Evolutionary conservation across 2,888 invertebrate species (phyloP), one percentile per base, ranked within the genome.

Genomic region (Quadroppia sp.): DNA sequence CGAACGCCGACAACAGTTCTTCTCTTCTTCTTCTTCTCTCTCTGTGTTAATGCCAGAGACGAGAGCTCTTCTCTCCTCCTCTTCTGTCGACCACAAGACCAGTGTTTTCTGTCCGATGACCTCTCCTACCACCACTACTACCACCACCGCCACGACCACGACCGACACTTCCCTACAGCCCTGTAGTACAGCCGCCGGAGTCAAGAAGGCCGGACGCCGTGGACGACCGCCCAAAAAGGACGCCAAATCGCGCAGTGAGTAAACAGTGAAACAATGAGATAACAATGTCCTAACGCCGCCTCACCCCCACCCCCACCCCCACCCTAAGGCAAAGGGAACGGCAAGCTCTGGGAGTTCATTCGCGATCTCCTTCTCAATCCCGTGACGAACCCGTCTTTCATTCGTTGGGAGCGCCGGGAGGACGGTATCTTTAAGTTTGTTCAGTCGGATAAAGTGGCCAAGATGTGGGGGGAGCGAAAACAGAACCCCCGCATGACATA

Each of bases 401-500:
- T 94, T 79, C 89, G 90, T 81, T 94, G 94, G 93, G 93, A 93
- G 81, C 89, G 93, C 81, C 88, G 89, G 80, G 86, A 88, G 40
- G 87, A 89, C 78, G 93, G 92, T 11, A 89, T 90, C 78, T 94
- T 94, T 84, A 88, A 92, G 78, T 92, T 94, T 80, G 90, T 92
- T 15, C 89, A 91, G 79, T 91, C 91, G 69, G 91, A 91, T 79
- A 89, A 89, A 80, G 90, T 94, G 4, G 93, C 94, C 1, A 88
- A 89, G 80, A 85, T 92, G 64, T 94, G 94, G 94, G 93, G 93
- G 3, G 87, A 88, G 76, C 85, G 90, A 82, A 93, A 93, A 81
- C 89, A 90, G 81, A 94, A 94, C 81, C 88, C 88, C 71, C 88
- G 89, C 81, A 94, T 94, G 94, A 93, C 90, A 56, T 94, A 93